Base-by-base conservation (phyloP, 2,113 vertebrate species). In the Hydropotes inermis region DNA sequence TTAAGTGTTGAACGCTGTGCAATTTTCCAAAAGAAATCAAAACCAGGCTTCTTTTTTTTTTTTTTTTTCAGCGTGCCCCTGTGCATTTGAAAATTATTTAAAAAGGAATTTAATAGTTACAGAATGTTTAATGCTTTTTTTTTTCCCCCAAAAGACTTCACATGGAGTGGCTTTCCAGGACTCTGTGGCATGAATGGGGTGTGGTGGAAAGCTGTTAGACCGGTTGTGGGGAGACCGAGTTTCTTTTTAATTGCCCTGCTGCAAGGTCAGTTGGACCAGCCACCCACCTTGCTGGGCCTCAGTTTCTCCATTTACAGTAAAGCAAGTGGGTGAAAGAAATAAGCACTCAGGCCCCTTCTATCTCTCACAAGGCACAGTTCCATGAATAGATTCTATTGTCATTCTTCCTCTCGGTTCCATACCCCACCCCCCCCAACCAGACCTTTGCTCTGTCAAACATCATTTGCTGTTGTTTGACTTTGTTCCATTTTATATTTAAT, bases 381-480 rank as follows among this genome's bases (percentile, higher is more conserved):
- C 61, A 28, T 23, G 91, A 97, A 87, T 67, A 61, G 79, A 74
- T 90, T 95, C 93, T 39, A 92, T 91, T 91, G 85, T 76, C 30
- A 78, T 86, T 87, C 87, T 92, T 89, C 84, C 58, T 67, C 88
- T 47, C 4, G 7, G 76, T 60, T 91, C 58, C 86, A 88, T 64
- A 19, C 81, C 12, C 12, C 11, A 9, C 47, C 9, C 52, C 33
- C 81, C 36, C 4, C 10, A 1, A 16, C 76, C 33, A 94, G 87
- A 96, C 95, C 87, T 97, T 93, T 84, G 95, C 89, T 97, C 97
- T 97, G 94, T 98, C 97, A 97, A 97, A 89, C 82, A 95, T 96
- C 97, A 86, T 96, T 96, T 89, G 87, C 94, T 95, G 79, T 88
- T 98, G 96, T 97, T 98, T 97, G 97, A 98, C 97, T 98, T 98